Evolutionary conservation across 2,888 invertebrate genomes (phyloP).

Genomic region (Polydrusus tereticollis): DNA sequence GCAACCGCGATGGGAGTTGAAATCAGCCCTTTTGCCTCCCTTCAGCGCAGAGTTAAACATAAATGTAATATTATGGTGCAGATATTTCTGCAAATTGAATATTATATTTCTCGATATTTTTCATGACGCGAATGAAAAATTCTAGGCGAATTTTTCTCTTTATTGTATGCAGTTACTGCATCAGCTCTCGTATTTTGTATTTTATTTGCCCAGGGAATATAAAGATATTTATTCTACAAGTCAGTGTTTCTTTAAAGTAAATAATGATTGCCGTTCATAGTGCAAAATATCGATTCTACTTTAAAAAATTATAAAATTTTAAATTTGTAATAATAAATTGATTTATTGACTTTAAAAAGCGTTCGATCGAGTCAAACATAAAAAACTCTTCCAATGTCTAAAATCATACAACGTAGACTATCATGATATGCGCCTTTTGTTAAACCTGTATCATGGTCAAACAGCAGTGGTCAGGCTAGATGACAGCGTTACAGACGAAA

Average conservation of each 20-base stretch:
- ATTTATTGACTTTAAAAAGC: too few species aligned
- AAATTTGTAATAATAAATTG: too few species aligned
- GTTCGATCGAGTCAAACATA: too few species aligned
- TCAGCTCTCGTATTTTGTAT: background rate
- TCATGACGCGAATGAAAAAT: slow-evolving; percentile 37
- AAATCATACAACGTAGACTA: too few species aligned
- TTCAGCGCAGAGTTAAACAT: slow-evolving; percentile 58
- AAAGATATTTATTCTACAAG: background rate
- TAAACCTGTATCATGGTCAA: too few species aligned
- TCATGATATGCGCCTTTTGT: too few species aligned
- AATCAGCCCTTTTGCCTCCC: slow-evolving; percentile 50
- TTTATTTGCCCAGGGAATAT: background rate
- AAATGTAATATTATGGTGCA: slow-evolving; percentile 56
- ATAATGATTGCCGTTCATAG: background rate
- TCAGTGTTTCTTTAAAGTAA: background rate
- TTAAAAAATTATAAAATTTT: too few species aligned
- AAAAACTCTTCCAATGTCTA: too few species aligned
- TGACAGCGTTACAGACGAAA: too few species aligned
- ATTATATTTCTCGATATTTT: slow-evolving; percentile 63
- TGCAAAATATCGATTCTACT: too few species aligned
- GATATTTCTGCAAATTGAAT: slow-evolving; percentile 64
- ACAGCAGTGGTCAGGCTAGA: too few species aligned
- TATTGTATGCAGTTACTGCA: slow-evolving; percentile 27
- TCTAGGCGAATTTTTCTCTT: slow-evolving; percentile 13
- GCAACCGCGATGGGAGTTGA: slow-evolving; percentile 52